These are phyloP conservation scores for Neogobius melanostomus DNA, from an alignment of 2,113 vertebrate species.

Conservation along the genomic window DNA sequence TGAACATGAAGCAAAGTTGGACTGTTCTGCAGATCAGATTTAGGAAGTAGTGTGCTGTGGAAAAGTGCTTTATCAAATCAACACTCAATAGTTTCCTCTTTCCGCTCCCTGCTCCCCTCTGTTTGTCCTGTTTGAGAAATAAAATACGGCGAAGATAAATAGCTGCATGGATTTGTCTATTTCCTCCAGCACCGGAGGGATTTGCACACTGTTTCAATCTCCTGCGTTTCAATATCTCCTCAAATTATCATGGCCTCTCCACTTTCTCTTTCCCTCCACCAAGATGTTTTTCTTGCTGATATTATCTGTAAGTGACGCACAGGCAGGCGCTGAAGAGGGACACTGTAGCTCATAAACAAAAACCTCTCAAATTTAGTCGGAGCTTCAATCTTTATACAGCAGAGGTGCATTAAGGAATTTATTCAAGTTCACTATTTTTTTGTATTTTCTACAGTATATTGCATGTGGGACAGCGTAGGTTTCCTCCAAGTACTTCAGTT, in stretches of 20 bases:
- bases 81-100: conserved; percentile 30
- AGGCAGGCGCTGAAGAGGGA: conserved; percentile 49
- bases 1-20: neutral
- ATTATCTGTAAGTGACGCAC: conserved; percentile 74
- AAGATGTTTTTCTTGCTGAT: conserved; percentile 57
- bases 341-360: conserved; percentile 44
- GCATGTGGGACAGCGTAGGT: no score
- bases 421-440: neutral
- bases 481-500: no score
- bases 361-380: conserved; percentile 30
- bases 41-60: conserved; percentile 23
- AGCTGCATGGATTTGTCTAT: conserved; percentile 26
- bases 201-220: conserved; percentile 10
- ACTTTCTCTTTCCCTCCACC: conserved; percentile 15
- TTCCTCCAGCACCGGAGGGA: conserved; percentile 34
- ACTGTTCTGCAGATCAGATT: neutral
- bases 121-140: conserved; percentile 23
- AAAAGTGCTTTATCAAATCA: conserved; percentile 30
- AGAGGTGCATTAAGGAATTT: no score
- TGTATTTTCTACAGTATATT: no score
- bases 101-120: conserved; percentile 4
- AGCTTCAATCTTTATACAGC: conserved; percentile 1
- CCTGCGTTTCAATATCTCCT: conserved; percentile 23
- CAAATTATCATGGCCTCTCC: conserved; percentile 6
- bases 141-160: conserved; percentile 14